A percentile compares a stretch with the other conserved stretches of the same genome.
These are phyloP conservation scores for Hipparchia sbordonii DNA, from an alignment of 2,888 invertebrate species.

Conservation along the genomic window DNA sequence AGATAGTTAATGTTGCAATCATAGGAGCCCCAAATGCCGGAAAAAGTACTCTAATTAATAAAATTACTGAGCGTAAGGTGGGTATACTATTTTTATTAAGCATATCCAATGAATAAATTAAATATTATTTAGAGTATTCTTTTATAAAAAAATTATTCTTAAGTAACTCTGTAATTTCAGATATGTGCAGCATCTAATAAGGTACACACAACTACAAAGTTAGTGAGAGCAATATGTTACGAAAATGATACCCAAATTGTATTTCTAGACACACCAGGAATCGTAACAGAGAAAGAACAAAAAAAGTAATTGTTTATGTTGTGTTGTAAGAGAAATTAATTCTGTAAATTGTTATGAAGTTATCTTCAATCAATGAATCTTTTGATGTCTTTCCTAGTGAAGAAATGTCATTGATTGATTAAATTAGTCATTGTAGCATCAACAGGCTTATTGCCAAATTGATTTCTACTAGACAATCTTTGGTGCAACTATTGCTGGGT, in stretches of 20 bases:
- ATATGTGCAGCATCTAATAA: constrained; percentile 95
- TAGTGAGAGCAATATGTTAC: constrained; percentile 88
- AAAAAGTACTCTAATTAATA: constrained; percentile 97
- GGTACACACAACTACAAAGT: constrained; percentile 93
- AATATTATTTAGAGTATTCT: neutral
- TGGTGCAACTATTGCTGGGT: too few relatives aligned
- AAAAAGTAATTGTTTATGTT: constrained; percentile 81
- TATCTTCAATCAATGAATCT: too few relatives aligned
- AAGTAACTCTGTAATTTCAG: constrained; percentile 72
- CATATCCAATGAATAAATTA: neutral
- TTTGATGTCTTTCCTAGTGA: too few relatives aligned
- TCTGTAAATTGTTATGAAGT: too few relatives aligned
- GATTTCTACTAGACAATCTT: too few relatives aligned
- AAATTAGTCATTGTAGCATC: too few relatives aligned
- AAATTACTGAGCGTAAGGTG: constrained; percentile 90
- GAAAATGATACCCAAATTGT: constrained; percentile 92
- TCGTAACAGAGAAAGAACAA: constrained; percentile 87
- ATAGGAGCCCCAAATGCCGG: constrained; percentile 97
- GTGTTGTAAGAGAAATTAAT: neutral
- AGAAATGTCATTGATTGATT: too few relatives aligned
- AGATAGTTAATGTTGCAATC: constrained; percentile 89
- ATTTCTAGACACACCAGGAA: constrained; percentile 96
- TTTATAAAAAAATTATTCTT: neutral
- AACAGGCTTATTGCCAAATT: too few relatives aligned
- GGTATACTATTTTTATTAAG: constrained; percentile 40